Conservation (phyloP, 2,113 vertebrate genomes). For the Eudorcas thomsonii region DNA sequence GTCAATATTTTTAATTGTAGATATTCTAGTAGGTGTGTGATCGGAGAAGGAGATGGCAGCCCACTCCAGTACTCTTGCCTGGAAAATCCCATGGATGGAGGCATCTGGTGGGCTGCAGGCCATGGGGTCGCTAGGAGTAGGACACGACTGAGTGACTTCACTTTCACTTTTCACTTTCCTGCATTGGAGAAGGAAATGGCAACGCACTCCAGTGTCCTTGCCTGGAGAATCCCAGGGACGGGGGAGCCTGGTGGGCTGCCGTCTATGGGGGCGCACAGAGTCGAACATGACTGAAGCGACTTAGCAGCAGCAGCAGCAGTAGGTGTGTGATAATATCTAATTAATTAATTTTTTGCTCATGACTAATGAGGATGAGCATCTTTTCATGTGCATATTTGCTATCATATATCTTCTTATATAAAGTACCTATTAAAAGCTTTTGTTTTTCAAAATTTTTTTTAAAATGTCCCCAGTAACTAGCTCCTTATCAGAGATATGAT, state of each 20-base stretch:
- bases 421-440: neutral
- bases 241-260: too few species aligned
- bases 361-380: neutral
- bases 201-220: too few species aligned
- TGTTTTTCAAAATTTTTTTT: neutral
- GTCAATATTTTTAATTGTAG: neutral
- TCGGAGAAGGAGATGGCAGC: too few species aligned
- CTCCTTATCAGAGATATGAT: neutral
- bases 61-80: too few species aligned
- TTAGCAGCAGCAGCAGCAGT: neutral
- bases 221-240: too few species aligned
- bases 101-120: too few species aligned
- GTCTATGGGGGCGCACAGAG: too few species aligned
- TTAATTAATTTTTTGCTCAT: neutral
- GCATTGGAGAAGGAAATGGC: too few species aligned
- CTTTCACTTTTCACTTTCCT: too few species aligned
- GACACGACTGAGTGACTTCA: too few species aligned
- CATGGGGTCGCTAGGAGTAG: too few species aligned
- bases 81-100: too few species aligned
- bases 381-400: neutral
- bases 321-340: neutral
- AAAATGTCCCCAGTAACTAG: neutral
- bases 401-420: neutral
- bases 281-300: accelerated
- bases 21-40: neutral